Evolutionary conservation across 2,888 invertebrate genomes (phyloP).

Genomic region (Phaedon cochleariae): DNA sequence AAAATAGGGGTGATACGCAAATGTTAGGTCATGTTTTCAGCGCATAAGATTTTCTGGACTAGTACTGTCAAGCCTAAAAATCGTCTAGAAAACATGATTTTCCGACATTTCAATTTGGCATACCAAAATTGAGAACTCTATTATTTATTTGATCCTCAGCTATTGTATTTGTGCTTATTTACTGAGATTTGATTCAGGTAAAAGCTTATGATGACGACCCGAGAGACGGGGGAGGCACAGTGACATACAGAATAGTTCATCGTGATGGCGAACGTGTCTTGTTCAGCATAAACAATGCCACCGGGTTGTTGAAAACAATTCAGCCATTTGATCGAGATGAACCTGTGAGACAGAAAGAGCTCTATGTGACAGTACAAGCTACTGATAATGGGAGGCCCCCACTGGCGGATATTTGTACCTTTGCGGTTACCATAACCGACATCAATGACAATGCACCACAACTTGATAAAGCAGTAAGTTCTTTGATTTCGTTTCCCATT

Average conservation of each 20-base stretch:
- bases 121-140: no score
- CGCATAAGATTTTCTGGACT: no score
- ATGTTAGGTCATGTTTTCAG: no score
- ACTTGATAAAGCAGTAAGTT: conserved; percentile 81
- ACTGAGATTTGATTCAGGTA: conserved; percentile 70
- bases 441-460: conserved; percentile 91
- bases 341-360: conserved; percentile 83
- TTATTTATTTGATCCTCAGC: no score
- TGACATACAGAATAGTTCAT: conserved; percentile 84
- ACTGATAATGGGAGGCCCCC: conserved; percentile 92
- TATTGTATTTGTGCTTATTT: no score
- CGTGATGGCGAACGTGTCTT: conserved; percentile 77
- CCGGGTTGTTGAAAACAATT: conserved; percentile 81
- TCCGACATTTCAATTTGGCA: no score
- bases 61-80: no score
- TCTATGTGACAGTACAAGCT: conserved; percentile 87
- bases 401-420: conserved; percentile 91
- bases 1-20: no score
- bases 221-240: conserved; percentile 78
- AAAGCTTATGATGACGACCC: conserved; percentile 78
- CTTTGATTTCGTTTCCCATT: no score
- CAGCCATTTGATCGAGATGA: conserved; percentile 89
- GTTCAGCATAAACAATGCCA: conserved; percentile 80
- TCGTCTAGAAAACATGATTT: no score
- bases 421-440: conserved; percentile 89